A percentile compares a stretch with the other conserved stretches of the same genome.
Evolutionary conservation across 2,113 vertebrate genomes (phyloP).

Genomic region (Eubucco bourcierii): DNA sequence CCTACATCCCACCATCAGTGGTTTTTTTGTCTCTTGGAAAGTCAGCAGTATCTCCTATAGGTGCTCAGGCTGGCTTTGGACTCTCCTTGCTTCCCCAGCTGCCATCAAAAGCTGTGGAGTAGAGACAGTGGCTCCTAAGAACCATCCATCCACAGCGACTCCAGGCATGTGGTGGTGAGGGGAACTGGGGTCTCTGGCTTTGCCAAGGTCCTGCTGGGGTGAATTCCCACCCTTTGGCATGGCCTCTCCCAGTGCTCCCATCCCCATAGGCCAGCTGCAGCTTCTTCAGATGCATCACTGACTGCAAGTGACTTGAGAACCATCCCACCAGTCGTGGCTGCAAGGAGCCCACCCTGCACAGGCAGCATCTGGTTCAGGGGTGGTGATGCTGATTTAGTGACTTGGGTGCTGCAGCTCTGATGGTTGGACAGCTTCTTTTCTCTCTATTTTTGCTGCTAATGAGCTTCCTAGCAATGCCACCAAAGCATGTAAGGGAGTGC

Average conservation of each 20-base stretch:
- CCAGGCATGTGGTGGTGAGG: not conserved
- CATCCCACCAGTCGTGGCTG: not conserved
- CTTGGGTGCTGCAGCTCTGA: not conserved
- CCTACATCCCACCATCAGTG: not conserved
- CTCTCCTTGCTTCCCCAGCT: too few relatives aligned
- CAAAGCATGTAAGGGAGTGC: too few relatives aligned
- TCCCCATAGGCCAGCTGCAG: not conserved
- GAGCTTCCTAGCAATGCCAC: too few relatives aligned
- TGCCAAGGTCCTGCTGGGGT: not conserved
- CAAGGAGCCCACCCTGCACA: not conserved
- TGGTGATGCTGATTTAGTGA: not conserved
- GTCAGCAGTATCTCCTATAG: not conserved
- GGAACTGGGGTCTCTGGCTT: not conserved
- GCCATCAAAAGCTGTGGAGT: not conserved
- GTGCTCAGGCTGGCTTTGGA: not conserved
- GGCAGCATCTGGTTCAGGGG: not conserved
- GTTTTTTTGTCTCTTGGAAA: not conserved
- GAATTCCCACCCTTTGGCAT: not conserved
- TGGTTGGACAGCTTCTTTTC: not conserved
- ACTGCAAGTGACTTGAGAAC: not conserved
- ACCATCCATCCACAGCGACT: fast-evolving
- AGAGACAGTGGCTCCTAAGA: not conserved
- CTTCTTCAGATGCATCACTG: not conserved
- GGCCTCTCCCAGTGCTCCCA: not conserved
- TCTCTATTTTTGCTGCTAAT: too few relatives aligned